Base-by-base conservation (phyloP, 2,888 invertebrate species). In the Spicauda simplicius region DNA sequence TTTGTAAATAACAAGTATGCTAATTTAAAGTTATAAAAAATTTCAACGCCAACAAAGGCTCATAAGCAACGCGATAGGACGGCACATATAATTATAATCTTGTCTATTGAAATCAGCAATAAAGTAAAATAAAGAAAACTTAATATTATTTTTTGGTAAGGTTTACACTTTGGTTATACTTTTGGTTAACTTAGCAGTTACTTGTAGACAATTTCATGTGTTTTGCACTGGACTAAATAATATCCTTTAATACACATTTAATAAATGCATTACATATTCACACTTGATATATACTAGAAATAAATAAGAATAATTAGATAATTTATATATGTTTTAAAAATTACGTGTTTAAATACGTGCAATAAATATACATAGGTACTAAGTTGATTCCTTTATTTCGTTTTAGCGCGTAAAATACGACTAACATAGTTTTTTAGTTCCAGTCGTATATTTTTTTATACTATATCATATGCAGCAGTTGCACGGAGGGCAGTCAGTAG, bases 21-120 rank as follows among this genome's bases (percentile, higher is more conserved):
- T 53, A 60, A 52, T 48, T 41, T 30, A 60, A 33, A 60, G 50
- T 7, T 50, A 18, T 18, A 33, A 16, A 30, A 16, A 33, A 19
- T 14, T 37, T 33, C 37, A 61, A 53, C n/a, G 61, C 61, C 61
- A 61, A 61, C 19, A 41, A 53, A 41, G 53, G 61, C 53, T 61
- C 53, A 53, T 61, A 61, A 61, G 61, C 61, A 53, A 53, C 52
- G 61, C 53, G 53, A 61, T 19, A 53, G 61, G 61, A 61, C 61
- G 61, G 61, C 60, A 57, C n/a, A 33, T 54, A 25, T 20, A 54
- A 20, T 14, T 25, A 19, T 10, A 57, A 45, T 57, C n/a, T 48
- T 1, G 0, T 16, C 7, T n/a, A 48, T 48, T 48, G 48, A 6
- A 48, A 48, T 4, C 16, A 16, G 16, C 48, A 48, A 48, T n/a